phyloP scores from a whole-genome alignment of 2,888 invertebrate genomes.

The Coenonympha glycerion region DNA sequence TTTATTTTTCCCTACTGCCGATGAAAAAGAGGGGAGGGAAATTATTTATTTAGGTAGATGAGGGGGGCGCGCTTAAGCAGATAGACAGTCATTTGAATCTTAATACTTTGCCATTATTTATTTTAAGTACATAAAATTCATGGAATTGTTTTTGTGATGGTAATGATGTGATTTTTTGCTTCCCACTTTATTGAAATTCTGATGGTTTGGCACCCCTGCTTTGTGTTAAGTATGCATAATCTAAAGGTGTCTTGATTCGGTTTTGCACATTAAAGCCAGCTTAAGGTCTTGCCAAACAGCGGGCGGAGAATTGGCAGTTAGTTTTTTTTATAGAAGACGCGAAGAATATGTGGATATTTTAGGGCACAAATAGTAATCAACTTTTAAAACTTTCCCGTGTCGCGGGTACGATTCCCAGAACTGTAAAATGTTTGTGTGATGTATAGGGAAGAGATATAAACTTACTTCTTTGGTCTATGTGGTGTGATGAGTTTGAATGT shows the following conservation, averaged over 20 bases:
- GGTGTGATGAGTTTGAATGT: too few relatives aligned
- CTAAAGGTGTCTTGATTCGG: background rate
- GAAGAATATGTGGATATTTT: too few relatives aligned
- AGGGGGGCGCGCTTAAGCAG: slow-evolving; percentile 51
- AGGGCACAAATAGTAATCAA: too few relatives aligned
- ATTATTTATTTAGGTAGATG: slow-evolving; percentile 53
- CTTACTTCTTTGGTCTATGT: too few relatives aligned
- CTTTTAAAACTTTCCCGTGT: too few relatives aligned
- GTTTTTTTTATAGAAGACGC: too few relatives aligned
- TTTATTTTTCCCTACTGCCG: slow-evolving; percentile 11
- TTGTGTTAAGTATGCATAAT: slow-evolving; percentile 12
- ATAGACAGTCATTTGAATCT: slow-evolving; percentile 67
- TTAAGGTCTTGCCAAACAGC: too few relatives aligned
- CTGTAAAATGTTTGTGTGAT: too few relatives aligned
- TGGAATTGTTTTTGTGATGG: slow-evolving; percentile 44
- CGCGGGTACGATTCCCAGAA: too few relatives aligned
- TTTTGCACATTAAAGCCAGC: background rate
- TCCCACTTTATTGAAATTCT: slow-evolving; percentile 39
- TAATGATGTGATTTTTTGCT: slow-evolving; percentile 39
- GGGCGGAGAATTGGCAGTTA: too few relatives aligned
- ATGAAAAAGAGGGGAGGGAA: too few relatives aligned
- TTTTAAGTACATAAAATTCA: slow-evolving; percentile 61
- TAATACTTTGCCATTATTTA: slow-evolving; percentile 67
- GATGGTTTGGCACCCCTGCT: slow-evolving; percentile 29
- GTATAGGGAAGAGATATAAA: too few relatives aligned